phyloP scores from a whole-genome alignment of 2,888 invertebrate genomes.

The Apamea sordens region DNA sequence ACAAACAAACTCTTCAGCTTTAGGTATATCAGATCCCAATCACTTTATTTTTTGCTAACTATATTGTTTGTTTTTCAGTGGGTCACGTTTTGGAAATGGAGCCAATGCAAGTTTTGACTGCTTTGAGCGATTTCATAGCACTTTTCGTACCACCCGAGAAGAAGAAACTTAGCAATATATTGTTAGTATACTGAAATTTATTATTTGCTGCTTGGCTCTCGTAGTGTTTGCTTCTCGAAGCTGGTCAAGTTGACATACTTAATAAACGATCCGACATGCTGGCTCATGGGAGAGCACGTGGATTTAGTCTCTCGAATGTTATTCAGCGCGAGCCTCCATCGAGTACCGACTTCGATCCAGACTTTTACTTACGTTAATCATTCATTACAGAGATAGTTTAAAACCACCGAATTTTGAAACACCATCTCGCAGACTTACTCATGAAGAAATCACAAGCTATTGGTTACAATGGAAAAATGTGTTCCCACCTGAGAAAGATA shows the following conservation, averaged over 20 bases:
- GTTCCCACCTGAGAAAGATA: slow-evolving; percentile 91
- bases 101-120: slow-evolving; percentile 92
- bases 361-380: not conserved
- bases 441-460: slow-evolving; percentile 91
- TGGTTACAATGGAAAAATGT: slow-evolving; percentile 92
- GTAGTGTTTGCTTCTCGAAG: slow-evolving; percentile 1
- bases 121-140: slow-evolving; percentile 91
- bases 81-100: slow-evolving; percentile 93
- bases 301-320: not conserved
- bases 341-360: not conserved
- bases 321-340: not conserved
- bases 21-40: not conserved
- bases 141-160: slow-evolving; percentile 86
- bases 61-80: slow-evolving; percentile 72
- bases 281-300: not conserved
- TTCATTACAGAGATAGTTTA: slow-evolving; percentile 78
- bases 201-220: not conserved
- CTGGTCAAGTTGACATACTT: not conserved
- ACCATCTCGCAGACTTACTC: slow-evolving; percentile 88
- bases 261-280: not conserved
- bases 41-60: not conserved
- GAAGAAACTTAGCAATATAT: slow-evolving; percentile 79
- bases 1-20: not conserved
- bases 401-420: slow-evolving; percentile 87
- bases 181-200: slow-evolving; percentile 75